Conservation (phyloP, 2,797 vertebrate species). For the Australoheros facetus region DNA sequence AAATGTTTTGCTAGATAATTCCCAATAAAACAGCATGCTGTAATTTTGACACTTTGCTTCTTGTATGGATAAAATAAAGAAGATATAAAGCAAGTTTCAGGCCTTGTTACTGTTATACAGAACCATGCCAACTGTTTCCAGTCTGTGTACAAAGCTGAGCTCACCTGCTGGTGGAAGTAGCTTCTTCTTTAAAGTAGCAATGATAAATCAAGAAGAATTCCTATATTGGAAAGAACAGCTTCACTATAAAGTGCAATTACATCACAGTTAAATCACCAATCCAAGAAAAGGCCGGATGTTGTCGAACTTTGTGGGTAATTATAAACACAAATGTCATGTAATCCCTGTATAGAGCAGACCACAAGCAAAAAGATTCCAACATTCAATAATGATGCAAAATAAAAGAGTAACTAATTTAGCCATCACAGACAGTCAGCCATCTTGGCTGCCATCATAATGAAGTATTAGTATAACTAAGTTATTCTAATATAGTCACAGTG, state of each 20-base stretch:
- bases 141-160: neutral
- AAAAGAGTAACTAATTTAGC: conserved; percentile 12
- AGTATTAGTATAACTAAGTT: conserved; percentile 27
- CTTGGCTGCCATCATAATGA: conserved; percentile 28
- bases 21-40: neutral
- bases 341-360: neutral
- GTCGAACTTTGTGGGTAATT: conserved; percentile 1
- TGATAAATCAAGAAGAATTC: neutral
- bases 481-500: conserved; percentile 35
- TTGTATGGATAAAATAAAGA: neutral
- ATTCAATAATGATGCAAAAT: conserved; percentile 3
- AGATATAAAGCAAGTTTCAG: neutral
- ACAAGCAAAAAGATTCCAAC: neutral
- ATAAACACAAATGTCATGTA: conserved; percentile 1
- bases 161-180: neutral
- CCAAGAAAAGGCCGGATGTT: neutral
- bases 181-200: neutral
- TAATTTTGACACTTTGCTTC: neutral
- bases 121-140: neutral
- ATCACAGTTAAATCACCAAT: neutral
- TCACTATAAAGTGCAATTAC: neutral
- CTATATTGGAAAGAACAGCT: neutral
- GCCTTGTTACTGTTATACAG: neutral
- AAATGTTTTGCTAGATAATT: neutral
- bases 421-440: conserved; percentile 9